These are phyloP conservation scores for Typhlichthys subterraneus DNA, from an alignment of 2,797 vertebrate species.

Conservation along the genomic window DNA sequence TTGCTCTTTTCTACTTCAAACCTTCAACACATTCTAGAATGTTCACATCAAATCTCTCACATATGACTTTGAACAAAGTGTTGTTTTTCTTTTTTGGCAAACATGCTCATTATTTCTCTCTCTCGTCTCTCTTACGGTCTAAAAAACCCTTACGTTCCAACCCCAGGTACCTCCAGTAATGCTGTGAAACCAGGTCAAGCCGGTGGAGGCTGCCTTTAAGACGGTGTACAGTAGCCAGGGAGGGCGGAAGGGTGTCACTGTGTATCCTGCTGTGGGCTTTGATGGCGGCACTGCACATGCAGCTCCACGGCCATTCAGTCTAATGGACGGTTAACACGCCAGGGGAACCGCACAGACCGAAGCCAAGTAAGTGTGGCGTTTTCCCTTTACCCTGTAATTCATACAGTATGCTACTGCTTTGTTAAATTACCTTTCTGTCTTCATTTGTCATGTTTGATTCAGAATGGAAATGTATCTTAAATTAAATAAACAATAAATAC, in stretches of 20 bases:
- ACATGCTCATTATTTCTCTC: conserved; percentile 8
- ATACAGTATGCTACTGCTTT: background rate
- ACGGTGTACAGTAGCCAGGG: conserved; percentile 47
- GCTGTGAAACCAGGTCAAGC: conserved; percentile 69
- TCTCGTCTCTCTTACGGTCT: conserved; percentile 5
- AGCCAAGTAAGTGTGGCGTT: conserved; percentile 27
- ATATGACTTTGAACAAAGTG: background rate
- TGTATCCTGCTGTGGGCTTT: conserved; percentile 14
- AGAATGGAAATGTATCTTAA: too few relatives aligned
- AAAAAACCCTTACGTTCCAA: background rate
- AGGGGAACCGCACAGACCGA: conserved; percentile 26
- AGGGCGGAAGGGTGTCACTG: conserved; percentile 24
- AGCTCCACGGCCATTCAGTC: conserved; percentile 3
- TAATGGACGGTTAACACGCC: conserved; percentile 47
- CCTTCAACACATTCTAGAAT: background rate
- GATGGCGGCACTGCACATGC: conserved; percentile 38
- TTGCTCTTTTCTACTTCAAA: background rate
- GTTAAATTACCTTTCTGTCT: too few relatives aligned
- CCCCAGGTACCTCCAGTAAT: conserved; percentile 36
- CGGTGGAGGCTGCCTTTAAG: conserved; percentile 34
- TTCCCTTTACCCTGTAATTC: conserved; percentile 8
- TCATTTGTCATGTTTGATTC: too few relatives aligned
- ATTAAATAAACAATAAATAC: too few relatives aligned
- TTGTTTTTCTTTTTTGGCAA: background rate
- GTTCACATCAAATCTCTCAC: background rate